These are phyloP conservation scores for Sphenopsis melanotis DNA, from an alignment of 2,797 vertebrate genomes.

Conservation along the genomic window DNA sequence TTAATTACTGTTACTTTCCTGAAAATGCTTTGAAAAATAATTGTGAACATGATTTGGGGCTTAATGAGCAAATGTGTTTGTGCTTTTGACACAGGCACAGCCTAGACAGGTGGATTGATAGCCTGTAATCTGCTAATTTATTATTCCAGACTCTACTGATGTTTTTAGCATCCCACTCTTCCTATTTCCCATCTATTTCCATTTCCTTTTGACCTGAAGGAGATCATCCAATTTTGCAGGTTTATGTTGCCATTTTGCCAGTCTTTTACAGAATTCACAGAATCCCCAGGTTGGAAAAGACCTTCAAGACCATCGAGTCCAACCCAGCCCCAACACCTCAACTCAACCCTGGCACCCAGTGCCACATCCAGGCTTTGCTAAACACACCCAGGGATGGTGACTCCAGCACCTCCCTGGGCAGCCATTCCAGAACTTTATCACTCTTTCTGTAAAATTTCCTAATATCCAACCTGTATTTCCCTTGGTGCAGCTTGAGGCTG, in stretches of 20 bases:
- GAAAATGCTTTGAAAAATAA: neutral
- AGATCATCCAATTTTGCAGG: neutral
- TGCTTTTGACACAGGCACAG: neutral
- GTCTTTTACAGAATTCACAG: neutral
- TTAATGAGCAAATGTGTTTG: neutral
- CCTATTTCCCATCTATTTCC: neutral
- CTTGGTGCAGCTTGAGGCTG: too few relatives aligned
- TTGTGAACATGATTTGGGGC: neutral
- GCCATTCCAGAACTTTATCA: too few relatives aligned
- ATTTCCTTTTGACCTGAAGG: neutral
- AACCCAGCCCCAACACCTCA: neutral
- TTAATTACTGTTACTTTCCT: neutral
- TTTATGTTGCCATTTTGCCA: neutral
- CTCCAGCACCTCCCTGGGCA: too few relatives aligned
- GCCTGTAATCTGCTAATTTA: neutral
- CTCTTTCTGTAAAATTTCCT: too few relatives aligned
- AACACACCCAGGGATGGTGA: too few relatives aligned
- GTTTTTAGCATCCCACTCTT: neutral
- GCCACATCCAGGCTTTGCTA: too few relatives aligned
- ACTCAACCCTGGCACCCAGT: neutral
- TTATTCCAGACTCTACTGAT: neutral
- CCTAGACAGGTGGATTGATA: neutral
- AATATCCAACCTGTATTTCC: too few relatives aligned
- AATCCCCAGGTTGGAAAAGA: accelerated
- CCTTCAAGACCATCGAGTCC: neutral